These are phyloP conservation scores for Poecilia latipinna DNA, from an alignment of 2,113 vertebrate species.

Conservation along the genomic window DNA sequence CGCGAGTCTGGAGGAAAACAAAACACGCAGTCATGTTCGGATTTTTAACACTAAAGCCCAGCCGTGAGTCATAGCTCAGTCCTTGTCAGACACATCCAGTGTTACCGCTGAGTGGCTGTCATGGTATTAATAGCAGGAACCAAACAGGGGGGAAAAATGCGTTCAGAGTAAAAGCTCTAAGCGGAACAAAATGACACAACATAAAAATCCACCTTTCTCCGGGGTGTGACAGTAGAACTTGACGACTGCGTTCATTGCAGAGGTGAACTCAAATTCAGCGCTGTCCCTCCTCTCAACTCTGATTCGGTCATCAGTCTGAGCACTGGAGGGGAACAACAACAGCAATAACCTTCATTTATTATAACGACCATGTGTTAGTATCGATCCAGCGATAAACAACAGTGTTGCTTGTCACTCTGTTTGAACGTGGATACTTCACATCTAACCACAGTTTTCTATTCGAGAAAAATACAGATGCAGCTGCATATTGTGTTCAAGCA, in stretches of 20 bases:
- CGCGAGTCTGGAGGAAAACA: slow-evolving; percentile 77
- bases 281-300: slow-evolving; percentile 88
- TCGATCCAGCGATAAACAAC: not conserved
- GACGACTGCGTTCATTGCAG: slow-evolving; percentile 86
- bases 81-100: not conserved
- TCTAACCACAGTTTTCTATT: not conserved
- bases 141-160: not conserved
- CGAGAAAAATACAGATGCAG: not conserved
- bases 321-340: slow-evolving; percentile 72
- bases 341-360: slow-evolving; percentile 12
- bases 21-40: slow-evolving; percentile 24
- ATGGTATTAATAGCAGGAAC: not conserved
- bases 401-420: not conserved
- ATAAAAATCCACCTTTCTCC: slow-evolving; percentile 59
- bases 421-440: slow-evolving; percentile 7
- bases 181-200: not conserved
- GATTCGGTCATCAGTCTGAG: slow-evolving; percentile 87
- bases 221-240: slow-evolving; percentile 83
- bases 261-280: slow-evolving; percentile 86
- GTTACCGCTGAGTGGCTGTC: not conserved
- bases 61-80: slow-evolving; percentile 18
- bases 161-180: not conserved
- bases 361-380: not conserved
- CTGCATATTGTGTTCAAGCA: not conserved
- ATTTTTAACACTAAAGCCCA: slow-evolving; percentile 26